phyloP scores from a whole-genome alignment of 2,888 invertebrate genomes.

The Lasioglossum morio region DNA sequence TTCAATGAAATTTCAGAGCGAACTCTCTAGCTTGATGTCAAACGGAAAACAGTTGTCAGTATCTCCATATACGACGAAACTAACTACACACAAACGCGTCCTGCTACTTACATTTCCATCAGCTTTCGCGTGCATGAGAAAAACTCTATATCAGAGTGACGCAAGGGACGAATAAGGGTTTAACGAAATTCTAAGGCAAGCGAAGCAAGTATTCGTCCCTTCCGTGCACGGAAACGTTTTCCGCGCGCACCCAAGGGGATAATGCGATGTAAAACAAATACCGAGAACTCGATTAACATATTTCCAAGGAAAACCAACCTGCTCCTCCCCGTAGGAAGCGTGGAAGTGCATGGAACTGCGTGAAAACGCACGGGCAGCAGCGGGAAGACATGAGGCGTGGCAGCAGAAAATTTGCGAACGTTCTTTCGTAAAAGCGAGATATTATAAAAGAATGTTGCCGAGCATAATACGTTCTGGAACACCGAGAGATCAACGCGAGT shows the following conservation, averaged over 20 bases:
- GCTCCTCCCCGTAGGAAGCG: slow-evolving; percentile 3
- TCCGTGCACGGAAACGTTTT: slow-evolving; percentile 13
- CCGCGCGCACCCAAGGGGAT: slow-evolving; percentile 20
- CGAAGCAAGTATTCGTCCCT: not conserved
- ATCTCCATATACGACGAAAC: no score
- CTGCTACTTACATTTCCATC: not conserved
- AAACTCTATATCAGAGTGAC: not conserved
- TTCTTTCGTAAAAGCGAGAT: not conserved
- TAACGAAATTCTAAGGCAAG: not conserved
- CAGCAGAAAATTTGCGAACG: not conserved
- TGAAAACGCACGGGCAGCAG: not conserved
- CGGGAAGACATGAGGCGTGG: not conserved
- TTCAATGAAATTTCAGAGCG: no score
- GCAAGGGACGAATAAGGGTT: not conserved
- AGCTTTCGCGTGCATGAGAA: not conserved
- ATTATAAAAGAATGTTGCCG: not conserved
- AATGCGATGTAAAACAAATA: slow-evolving; percentile 26
- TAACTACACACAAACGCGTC: not conserved
- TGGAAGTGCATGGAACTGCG: not conserved
- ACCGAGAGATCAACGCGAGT: not conserved
- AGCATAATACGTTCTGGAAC: not conserved
- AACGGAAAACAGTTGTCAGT: no score
- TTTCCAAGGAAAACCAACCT: slow-evolving; percentile 56
- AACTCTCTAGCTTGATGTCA: no score
- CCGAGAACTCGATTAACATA: slow-evolving; percentile 44